Evolutionary conservation across 2,888 invertebrate species (phyloP), one percentile per base, ranked within the genome.

Genomic region (Eilema sororculum): DNA sequence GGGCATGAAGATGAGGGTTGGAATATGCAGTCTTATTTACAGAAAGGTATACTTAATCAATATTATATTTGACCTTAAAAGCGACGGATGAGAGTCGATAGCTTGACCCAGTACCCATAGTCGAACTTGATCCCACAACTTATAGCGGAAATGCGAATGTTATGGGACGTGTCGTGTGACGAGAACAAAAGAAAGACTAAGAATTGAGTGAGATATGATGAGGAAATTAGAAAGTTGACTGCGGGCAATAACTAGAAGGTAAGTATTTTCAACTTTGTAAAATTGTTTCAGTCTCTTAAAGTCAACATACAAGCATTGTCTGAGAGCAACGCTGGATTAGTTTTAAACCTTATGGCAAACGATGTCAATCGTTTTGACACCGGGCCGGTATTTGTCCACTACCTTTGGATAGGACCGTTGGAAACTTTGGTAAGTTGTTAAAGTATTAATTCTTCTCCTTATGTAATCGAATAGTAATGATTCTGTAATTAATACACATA

Each of bases 1-100:
- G 63, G 98, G 98, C 3, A 97, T 98, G 97, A 96, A 97, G 87
- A 96, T 98, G 83, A 95, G 98, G 74, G 96, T 98, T 0, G 98
- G 98, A 0, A 96, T 97, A 65, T 98, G 98, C 87, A 97, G 98
- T 63, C 91, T 98, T 13, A 96, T 99, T 80, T 98, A 98, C 85
- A 96, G 98, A 93, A 99, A 99, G 96, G 98, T 98, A 63, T 22
- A 16, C 41, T 62, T n/a, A 2, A 25, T 13, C 13, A 3, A 58
- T 25, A 16, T 24, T 57, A 57, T 5, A 12, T 58, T 58, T 58
- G 57, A 12, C 0, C 24, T n/a, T 56, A 16, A 16, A 9, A 37
- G 24, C 13, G 46, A 41, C 16, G 41, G 46, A 41, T 16, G 41
- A 41, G 2, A 16, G 41, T 16, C 13, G 16, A 41, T 3, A 16